Percentiles rank a stretch among this genome's conserved stretches.
These are phyloP conservation scores for Sciaenops ocellatus DNA, from an alignment of 2,797 vertebrate species.

Conservation along the genomic window DNA sequence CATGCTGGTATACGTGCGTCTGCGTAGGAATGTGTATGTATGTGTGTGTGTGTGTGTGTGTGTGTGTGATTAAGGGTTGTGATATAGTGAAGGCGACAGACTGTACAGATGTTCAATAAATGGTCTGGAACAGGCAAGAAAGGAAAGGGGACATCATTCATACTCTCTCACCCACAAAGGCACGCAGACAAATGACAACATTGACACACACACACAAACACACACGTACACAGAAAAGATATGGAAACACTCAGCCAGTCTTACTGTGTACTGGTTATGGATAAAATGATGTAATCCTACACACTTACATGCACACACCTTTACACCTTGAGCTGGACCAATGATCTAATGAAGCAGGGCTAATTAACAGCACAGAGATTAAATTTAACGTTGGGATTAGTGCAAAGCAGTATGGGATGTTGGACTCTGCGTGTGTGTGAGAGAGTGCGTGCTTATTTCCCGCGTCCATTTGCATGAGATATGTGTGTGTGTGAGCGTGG, in stretches of 20 bases:
- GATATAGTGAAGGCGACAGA: conserved; percentile 72
- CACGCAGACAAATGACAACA: conserved; percentile 28
- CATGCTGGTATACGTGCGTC: conserved; percentile 14
- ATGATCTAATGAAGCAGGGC: conserved; percentile 37
- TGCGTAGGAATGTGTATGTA: neutral
- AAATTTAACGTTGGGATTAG: conserved; percentile 37
- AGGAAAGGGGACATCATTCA: conserved; percentile 68
- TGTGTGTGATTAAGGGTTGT: conserved; percentile 67
- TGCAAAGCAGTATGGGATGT: conserved; percentile 6
- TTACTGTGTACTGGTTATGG: conserved; percentile 13
- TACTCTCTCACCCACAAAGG: conserved; percentile 5
- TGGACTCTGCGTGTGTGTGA: neutral
- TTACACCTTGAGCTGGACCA: conserved; percentile 34
- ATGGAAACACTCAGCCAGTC: neutral
- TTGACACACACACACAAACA: neutral
- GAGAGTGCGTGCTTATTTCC: neutral
- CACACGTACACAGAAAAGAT: conserved; percentile 16
- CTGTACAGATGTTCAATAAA: conserved; percentile 84
- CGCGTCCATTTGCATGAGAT: neutral
- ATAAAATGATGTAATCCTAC: conserved; percentile 17
- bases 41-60: conserved; percentile 7
- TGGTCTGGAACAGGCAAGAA: conserved; percentile 75
- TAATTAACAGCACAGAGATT: conserved; percentile 41
- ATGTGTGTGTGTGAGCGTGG: neutral
- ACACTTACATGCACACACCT: conserved; percentile 15